Conservation (phyloP, 2,888 invertebrate species). For the Melinaea marsaeus region DNA sequence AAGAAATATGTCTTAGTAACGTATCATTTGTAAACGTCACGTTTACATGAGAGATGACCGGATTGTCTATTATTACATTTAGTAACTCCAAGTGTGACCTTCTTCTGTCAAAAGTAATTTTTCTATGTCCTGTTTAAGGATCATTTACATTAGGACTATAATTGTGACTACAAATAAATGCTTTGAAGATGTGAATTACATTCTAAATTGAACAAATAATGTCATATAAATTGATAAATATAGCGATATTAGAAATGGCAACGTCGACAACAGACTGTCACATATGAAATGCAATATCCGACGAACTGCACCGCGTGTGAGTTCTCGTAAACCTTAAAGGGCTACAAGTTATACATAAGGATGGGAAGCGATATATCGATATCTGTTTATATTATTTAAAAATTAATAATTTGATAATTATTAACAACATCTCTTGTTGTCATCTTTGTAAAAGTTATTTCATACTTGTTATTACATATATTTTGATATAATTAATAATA, state of each 20-base stretch:
- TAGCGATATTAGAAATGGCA: background rate
- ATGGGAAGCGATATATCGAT: background rate
- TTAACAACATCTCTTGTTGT: too few relatives aligned
- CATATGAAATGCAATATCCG: conserved; percentile 31
- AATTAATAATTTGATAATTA: too few relatives aligned
- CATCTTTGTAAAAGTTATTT: too few relatives aligned
- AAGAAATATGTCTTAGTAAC: conserved; percentile 3
- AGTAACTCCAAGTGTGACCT: conserved; percentile 27
- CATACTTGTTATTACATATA: too few relatives aligned
- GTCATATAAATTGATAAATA: background rate
- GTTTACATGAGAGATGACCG: conserved; percentile 27
- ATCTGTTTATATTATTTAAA: too few relatives aligned
- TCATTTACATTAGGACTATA: too few relatives aligned
- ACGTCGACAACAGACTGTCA: conserved; percentile 24
- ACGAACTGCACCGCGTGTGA: conserved; percentile 28
- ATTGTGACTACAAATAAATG: too few relatives aligned
- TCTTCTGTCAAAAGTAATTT: conserved; percentile 4
- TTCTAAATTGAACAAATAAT: background rate
- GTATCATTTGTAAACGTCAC: conserved; percentile 31
- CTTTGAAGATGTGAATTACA: background rate
- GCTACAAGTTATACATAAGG: background rate
- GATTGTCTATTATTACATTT: conserved; percentile 27
- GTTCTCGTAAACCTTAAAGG: conserved; percentile 31
- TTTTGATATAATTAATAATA: too few relatives aligned
- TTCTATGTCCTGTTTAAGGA: too few relatives aligned